These are phyloP conservation scores for Leptinotarsa undecemlineata DNA, from an alignment of 1,140 invertebrate genomes.

Conservation along the genomic window DNA sequence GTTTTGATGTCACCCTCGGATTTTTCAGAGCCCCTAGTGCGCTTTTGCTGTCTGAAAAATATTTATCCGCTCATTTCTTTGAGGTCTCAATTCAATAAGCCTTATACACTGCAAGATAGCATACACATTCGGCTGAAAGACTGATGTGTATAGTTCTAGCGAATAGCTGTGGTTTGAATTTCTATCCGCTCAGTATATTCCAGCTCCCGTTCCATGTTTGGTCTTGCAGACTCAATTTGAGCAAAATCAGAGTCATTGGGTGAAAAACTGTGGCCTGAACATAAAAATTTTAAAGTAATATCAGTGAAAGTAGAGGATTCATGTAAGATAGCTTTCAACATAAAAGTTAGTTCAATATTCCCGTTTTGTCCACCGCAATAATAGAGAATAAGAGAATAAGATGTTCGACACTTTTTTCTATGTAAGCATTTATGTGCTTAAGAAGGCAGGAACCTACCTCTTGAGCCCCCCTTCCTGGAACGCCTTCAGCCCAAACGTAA, in stretches of 20 bases:
- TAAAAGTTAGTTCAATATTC: slow-evolving; percentile 52
- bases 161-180: too few relatives aligned
- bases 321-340: slow-evolving; percentile 45
- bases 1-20: too few relatives aligned
- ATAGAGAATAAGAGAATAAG: slow-evolving; percentile 53
- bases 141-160: too few relatives aligned
- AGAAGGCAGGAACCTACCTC: slow-evolving; percentile 45
- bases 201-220: too few relatives aligned
- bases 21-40: too few relatives aligned
- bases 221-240: slow-evolving; percentile 46
- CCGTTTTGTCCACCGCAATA: slow-evolving; percentile 54
- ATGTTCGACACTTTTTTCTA: slow-evolving; percentile 39
- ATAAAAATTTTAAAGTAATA: slow-evolving; percentile 48
- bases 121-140: too few relatives aligned
- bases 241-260: slow-evolving; percentile 53
- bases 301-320: slow-evolving; percentile 39
- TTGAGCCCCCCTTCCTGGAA: slow-evolving; percentile 25
- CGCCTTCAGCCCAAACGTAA: background rate
- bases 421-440: slow-evolving; percentile 45
- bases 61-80: too few relatives aligned
- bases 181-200: too few relatives aligned
- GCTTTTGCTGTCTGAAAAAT: too few relatives aligned
- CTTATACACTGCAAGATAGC: too few relatives aligned
- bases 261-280: slow-evolving; percentile 52
- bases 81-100: too few relatives aligned